Percentiles rank a stretch among this genome's conserved stretches.
Conservation (phyloP, 2,113 vertebrate genomes). For the Parotia lawesii region DNA sequence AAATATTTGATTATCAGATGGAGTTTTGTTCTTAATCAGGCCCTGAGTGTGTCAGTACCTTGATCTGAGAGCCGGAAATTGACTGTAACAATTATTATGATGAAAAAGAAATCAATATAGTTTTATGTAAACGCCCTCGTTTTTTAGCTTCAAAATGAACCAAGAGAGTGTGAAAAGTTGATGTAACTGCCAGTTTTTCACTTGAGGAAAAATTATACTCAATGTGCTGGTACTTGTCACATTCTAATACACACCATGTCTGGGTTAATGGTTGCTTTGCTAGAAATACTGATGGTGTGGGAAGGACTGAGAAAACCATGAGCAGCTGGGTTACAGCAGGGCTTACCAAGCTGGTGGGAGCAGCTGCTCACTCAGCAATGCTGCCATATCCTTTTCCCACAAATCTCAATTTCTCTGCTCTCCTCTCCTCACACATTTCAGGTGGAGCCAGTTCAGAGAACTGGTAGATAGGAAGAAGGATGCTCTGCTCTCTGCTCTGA, state of each 20-base stretch:
- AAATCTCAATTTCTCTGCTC: neutral
- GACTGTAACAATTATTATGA: neutral
- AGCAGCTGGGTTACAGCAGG: neutral
- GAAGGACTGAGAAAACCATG: neutral
- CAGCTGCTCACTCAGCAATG: neutral
- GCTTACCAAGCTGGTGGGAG: neutral
- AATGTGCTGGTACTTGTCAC: neutral
- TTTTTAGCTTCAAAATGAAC: neutral
- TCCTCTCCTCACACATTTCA: constrained; percentile 47
- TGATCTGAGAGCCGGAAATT: neutral
- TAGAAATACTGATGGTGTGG: neutral
- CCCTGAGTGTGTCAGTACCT: neutral
- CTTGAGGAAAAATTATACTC: neutral
- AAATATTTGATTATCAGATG: neutral
- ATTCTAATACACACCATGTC: neutral
- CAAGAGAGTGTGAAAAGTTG: neutral
- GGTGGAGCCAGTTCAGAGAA: constrained; percentile 97
- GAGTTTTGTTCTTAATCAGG: neutral
- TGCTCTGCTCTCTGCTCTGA: constrained; percentile 87
- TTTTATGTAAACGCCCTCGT: neutral
- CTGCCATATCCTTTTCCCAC: neutral
- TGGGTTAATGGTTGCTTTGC: neutral
- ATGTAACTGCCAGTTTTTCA: neutral
- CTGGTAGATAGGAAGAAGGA: constrained; percentile 97
- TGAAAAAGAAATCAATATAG: neutral